Evolutionary conservation across 2,113 vertebrate genomes (phyloP), one percentile per base, ranked within the genome.

Genomic region (Ciconia stormi): DNA sequence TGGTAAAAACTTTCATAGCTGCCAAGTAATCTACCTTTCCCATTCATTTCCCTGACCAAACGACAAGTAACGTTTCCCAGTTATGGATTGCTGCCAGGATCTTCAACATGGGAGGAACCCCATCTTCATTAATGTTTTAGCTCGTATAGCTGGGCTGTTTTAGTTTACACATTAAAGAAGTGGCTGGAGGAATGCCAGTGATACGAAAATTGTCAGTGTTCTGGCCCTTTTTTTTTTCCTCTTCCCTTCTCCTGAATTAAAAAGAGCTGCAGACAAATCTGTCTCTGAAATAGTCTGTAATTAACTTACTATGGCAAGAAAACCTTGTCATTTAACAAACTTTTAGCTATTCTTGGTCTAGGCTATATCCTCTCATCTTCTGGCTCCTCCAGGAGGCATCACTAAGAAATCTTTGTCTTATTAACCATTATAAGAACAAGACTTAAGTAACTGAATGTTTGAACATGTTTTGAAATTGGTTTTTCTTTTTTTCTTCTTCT

Each of bases 61-160:
- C 3, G 36, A 16, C 2, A 1, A 55, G 20, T 82, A 65, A 32
- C 6, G 9, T 25, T 65, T 46, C 11, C 12, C 2, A 1, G 11
- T 38, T 71, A 10, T 5, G 7, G 27, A 44, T 59, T 78, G 27
- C n/a, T 78, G 23, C 18, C 47, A 55, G 23, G 26, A 23, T 23
- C 19, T 65, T 50, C 22, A 32, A 12, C 4, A 3, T 56, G 26
- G 14, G 53, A 82, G 73, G 40, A 80, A 11, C 15, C 4, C 2
- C 1, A 1, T 63, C 16, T 82, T 50, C 17, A 34, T 50, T 52
- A 16, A 13, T 30, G 36, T 5, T 30, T 82, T 86, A 46, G 8
- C 7, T 50, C 0, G 1, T 52, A 5, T 3, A 42, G 9, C 11
- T 38, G n/a, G 44, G 32, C 13, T 83, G 1, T 53, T 87, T 82